Evolutionary conservation across 1,140 invertebrate species (phyloP), one percentile per base, ranked within the genome.

Genomic region (Drosophila willistoni): DNA sequence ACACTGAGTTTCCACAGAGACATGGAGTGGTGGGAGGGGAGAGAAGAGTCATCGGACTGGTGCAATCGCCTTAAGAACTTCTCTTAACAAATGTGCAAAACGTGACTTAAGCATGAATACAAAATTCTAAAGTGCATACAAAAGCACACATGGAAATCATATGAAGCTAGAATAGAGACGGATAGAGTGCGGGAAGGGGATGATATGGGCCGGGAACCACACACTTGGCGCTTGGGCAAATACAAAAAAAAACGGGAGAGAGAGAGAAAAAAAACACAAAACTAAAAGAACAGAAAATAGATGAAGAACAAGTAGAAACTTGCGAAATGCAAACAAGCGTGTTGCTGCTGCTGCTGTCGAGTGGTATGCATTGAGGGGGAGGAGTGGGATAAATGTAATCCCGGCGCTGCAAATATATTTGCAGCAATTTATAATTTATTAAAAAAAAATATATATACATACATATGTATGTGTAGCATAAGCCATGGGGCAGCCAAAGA

Each of bases 341-440:
- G 71, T 60, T 33, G 25, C 14, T 47, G 7, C 22, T 44, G 7
- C 9, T 7, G 39, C 54, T 12, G 13, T 1, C 7, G 19, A 33
- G 22, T 22, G 29, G 34, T 39, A 64, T 17, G 57, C 3, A n/a
- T 17, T 9, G 56, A 51, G 73, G 60, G 29, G 64, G 44, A 13
- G 67, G 41, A 73, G 68, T 54, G 64, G 73, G 79, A 81, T 81
- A 79, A 77, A 73, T 79, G 83, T 87, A 86, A 86, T 86, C 83
- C 83, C 83, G 77, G 76, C 84, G 44, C 79, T 79, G 83, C 83
- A 86, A 86, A 86, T 87, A 86, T 87, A 86, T 86, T 86, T 86
- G 79, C 83, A 80, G 73, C 81, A 87, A 87, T 87, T 87, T 87
- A 87, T 87, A 87, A 87, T 87, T 87, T 87, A 87, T 87, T 87